Percentiles rank a stretch among this genome's conserved stretches.
phyloP scores from a whole-genome alignment of 35 echinoderm and acorn worm species.

The Apostichopus californicus region DNA sequence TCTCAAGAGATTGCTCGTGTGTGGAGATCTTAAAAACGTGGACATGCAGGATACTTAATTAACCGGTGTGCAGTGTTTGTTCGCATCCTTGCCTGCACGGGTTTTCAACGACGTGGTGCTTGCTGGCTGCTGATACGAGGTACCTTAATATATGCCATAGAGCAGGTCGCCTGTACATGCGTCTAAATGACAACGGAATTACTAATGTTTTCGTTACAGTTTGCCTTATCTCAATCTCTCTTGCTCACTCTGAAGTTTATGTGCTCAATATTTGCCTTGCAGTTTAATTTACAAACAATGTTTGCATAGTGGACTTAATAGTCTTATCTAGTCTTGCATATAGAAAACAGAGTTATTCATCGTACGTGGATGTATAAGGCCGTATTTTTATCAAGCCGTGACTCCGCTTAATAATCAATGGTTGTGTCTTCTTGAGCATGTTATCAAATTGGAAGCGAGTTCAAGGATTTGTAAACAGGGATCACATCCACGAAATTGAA shows the following conservation, averaged over 20 bases:
- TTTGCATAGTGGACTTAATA: background rate
- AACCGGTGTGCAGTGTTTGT: slow-evolving; percentile 6
- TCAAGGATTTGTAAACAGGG: background rate
- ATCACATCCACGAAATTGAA: slow-evolving; percentile 4
- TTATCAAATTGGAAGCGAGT: background rate
- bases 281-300: background rate
- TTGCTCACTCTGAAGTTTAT: too few relatives aligned
- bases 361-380: background rate
- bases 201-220: background rate
- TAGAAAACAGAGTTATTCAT: background rate
- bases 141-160: slow-evolving; percentile 8
- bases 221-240: background rate
- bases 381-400: background rate
- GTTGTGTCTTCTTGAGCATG: background rate
- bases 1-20: slow-evolving; percentile 22
- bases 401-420: background rate
- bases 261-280: background rate
- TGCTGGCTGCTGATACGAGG: background rate
- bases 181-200: background rate
- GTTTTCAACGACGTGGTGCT: background rate
- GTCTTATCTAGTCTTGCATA: too few relatives aligned
- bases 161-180: background rate
- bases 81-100: background rate
- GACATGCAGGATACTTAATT: slow-evolving; percentile 30
- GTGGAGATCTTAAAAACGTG: background rate